Evolutionary conservation across 2,113 vertebrate genomes (phyloP).

Genomic region (Apteryx mantelli): DNA sequence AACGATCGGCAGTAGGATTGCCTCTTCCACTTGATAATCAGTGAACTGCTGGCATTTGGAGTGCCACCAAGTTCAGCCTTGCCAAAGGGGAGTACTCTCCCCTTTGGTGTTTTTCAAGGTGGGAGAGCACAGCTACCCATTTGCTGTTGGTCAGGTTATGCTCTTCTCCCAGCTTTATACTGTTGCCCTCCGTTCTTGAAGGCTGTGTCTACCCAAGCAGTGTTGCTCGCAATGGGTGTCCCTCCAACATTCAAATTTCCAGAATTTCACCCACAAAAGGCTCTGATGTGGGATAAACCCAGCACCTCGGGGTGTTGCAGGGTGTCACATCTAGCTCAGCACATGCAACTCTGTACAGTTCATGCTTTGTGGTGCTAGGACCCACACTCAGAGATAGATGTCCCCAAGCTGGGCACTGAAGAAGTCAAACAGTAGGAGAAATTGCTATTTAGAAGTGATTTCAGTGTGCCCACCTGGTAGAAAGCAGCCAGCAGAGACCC

Average conservation of each 20-base stretch:
- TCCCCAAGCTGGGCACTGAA: neutral
- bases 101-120: neutral
- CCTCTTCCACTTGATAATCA: neutral
- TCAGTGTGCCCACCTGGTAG: neutral
- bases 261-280: neutral
- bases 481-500: neutral
- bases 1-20: neutral
- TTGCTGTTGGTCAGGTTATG: neutral
- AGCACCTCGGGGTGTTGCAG: fast-evolving
- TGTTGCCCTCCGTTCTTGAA: neutral
- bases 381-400: neutral
- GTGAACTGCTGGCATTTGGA: neutral
- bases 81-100: neutral
- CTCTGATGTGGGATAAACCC: neutral
- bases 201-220: neutral
- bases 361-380: neutral
- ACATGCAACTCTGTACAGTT: neutral
- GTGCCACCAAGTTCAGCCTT: neutral
- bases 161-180: neutral
- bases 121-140: neutral
- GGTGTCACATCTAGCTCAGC: neutral
- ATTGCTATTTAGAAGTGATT: neutral
- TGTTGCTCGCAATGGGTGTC: neutral
- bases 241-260: neutral
- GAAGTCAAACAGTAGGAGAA: neutral